Base-by-base conservation (phyloP, 2,797 vertebrate species). In the Lateolabrax maculatus region DNA sequence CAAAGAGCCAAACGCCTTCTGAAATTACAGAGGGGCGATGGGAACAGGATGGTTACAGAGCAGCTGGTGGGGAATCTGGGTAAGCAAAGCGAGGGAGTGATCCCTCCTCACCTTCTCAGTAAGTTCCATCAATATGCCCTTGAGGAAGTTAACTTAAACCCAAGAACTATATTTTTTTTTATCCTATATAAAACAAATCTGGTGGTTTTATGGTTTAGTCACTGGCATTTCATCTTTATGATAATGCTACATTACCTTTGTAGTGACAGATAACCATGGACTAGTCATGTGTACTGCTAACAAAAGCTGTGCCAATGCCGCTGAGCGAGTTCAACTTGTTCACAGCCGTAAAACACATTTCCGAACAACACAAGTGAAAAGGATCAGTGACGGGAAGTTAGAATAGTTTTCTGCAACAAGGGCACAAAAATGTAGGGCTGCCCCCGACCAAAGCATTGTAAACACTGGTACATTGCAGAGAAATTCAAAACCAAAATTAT, bases 1-100 rank as follows among this genome's bases (percentile, higher is more conserved):
- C 44, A 16, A 62, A 64, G 69, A 55, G 77, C 81, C 84, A 85
- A 82, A 85, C 46, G 10, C 49, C 79, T 31, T 77, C 87, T 92
- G 86, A 85, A 90, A 91, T 92, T 87, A 87, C 90, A 90, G 71
- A 68, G 43, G 64, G 29, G 44, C 1, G 7, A 44, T 1, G 41
- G 61, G 31, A 72, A 56, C 52, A 34, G 7, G 55, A 18, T n/a
- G 60, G 79, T 19, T 53, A 21, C n/a, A 62, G 55, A 31, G 2
- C 2, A 7, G 41, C 27, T 16, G 39, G 60, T 3, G 0, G 53
- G 58, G 46, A 46, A 58, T 48, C 23, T 23, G 51, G 31, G 39
- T 43, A 21, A 55, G 61, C 39, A 31, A 71, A 52, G 46, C 2
- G 21, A 34, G 27, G 23, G 27, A 23, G 55, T 3, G 18, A 56